phyloP scores from a whole-genome alignment of 2,888 invertebrate species.

The Spodoptera exigua region DNA sequence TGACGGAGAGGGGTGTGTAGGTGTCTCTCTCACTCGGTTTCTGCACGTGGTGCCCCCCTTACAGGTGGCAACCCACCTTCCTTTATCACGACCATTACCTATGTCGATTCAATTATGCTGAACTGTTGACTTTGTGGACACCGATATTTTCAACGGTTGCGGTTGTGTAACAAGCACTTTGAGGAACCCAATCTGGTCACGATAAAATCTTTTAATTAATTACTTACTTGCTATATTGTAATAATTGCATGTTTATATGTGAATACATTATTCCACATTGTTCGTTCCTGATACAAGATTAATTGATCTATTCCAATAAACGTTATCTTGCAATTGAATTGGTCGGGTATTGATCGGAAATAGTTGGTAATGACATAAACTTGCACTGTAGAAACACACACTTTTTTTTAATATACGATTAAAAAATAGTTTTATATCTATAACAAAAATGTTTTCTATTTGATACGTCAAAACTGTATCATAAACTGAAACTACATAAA shows the following conservation, averaged over 20 bases:
- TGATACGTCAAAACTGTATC: too few species aligned
- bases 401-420: too few species aligned
- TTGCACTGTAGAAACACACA: too few species aligned
- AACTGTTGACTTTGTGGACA: conserved; percentile 79
- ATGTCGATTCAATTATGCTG: conserved; percentile 81
- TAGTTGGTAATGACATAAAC: too few species aligned
- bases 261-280: conserved; percentile 42
- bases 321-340: conserved; percentile 6
- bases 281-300: conserved; percentile 14
- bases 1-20: conserved; percentile 59
- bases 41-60: conserved; percentile 68
- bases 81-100: conserved; percentile 72
- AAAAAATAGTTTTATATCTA: too few species aligned
- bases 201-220: conserved; percentile 73
- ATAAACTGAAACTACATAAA: too few species aligned
- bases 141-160: conserved; percentile 70
- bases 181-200: conserved; percentile 57
- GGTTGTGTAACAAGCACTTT: conserved; percentile 53
- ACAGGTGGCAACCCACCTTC: conserved; percentile 65
- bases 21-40: conserved; percentile 45
- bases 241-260: conserved; percentile 30
- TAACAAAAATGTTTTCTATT: too few species aligned
- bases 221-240: conserved; percentile 28
- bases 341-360: too few species aligned
- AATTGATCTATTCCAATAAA: not conserved